These are phyloP conservation scores for Indicator maculatus DNA, from an alignment of 2,113 vertebrate genomes.

Conservation along the genomic window DNA sequence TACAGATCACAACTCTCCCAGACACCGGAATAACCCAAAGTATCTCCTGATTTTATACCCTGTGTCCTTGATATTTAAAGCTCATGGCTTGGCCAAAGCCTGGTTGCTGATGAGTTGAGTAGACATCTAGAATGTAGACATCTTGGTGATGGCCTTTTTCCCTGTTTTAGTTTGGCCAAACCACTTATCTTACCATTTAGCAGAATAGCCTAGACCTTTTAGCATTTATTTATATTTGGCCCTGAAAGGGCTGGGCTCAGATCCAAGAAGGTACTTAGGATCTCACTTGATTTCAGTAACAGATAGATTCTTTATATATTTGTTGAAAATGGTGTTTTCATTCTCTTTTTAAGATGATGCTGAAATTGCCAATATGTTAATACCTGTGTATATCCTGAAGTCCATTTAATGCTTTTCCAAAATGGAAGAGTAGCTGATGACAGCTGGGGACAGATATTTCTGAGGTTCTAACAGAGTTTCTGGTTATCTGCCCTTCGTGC, in stretches of 20 bases:
- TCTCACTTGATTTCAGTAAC: neutral
- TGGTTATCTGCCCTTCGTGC: neutral
- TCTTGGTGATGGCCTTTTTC: neutral
- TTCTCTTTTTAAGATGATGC: neutral
- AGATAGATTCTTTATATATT: neutral
- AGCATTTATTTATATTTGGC: neutral
- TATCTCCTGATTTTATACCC: neutral
- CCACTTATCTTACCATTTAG: constrained; percentile 32
- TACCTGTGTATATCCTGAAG: neutral
- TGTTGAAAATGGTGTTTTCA: neutral
- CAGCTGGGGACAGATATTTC: neutral
- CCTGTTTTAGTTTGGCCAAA: neutral
- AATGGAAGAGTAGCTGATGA: neutral
- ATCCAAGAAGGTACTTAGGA: constrained; percentile 31
- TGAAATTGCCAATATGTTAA: neutral
- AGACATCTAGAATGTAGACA: neutral
- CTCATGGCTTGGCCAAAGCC: neutral
- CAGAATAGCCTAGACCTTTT: neutral
- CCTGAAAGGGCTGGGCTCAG: neutral
- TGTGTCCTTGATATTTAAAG: neutral
- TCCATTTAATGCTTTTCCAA: neutral
- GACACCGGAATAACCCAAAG: neutral
- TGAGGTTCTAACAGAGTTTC: neutral
- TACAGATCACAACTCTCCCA: neutral
- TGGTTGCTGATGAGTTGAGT: neutral